These are phyloP conservation scores for Axinella damicornis DNA, from an alignment of 37 sponge, comb jelly and placozoan species.

Conservation along the genomic window DNA sequence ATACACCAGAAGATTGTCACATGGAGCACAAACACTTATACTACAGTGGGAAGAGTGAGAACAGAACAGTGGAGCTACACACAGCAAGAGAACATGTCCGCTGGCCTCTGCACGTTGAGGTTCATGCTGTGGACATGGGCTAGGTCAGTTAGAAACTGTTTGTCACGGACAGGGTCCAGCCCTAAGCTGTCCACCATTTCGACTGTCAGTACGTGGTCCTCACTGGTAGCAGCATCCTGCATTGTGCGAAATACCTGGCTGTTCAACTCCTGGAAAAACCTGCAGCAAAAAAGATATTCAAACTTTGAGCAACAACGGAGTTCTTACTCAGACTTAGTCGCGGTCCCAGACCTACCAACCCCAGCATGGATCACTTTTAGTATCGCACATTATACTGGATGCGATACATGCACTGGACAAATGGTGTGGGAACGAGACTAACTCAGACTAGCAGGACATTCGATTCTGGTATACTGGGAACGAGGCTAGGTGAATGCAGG, in stretches of 20 bases:
- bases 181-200: conserved; percentile 72
- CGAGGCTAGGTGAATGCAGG: too few relatives aligned
- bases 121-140: conserved; percentile 58
- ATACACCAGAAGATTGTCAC: too few relatives aligned
- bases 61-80: background rate
- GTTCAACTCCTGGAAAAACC: conserved; percentile 84
- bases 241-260: conserved; percentile 68
- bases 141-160: conserved; percentile 75
- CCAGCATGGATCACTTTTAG: too few relatives aligned
- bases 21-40: background rate
- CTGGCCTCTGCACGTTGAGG: conserved; percentile 64
- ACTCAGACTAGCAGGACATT: too few relatives aligned
- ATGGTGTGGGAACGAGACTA: too few relatives aligned
- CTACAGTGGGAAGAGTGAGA: background rate
- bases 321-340: too few relatives aligned
- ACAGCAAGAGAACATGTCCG: conserved; percentile 22
- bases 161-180: conserved; percentile 76
- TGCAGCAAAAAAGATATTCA: background rate
- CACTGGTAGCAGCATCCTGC: conserved; percentile 50
- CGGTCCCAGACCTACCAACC: too few relatives aligned
- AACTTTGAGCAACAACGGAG: too few relatives aligned
- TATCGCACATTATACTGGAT: too few relatives aligned
- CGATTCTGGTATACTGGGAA: too few relatives aligned
- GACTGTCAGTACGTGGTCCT: conserved; percentile 72
- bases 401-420: too few relatives aligned